phyloP scores from a whole-genome alignment of 2,797 vertebrate species.

The Gymnoscopelus microlampas region DNA sequence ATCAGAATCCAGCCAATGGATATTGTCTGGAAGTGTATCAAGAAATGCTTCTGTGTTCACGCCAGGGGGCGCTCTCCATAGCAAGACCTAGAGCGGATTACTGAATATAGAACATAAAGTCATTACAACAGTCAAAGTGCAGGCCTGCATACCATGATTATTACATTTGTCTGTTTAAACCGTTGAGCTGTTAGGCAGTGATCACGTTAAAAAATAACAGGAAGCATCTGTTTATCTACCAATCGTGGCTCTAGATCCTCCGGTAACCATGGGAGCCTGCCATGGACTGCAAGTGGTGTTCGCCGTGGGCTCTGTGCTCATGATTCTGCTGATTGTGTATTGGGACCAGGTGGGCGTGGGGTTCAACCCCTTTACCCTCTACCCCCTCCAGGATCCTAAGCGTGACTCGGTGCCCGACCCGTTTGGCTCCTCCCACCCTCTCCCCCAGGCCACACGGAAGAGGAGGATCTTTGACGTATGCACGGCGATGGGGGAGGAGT shows the following conservation, averaged over 20 bases:
- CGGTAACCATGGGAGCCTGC: conserved; percentile 83
- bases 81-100: too few relatives aligned
- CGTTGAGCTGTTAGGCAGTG: too few relatives aligned
- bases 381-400: conserved; percentile 54
- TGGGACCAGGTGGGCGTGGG: conserved; percentile 89
- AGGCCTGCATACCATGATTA: too few relatives aligned
- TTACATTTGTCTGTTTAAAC: too few relatives aligned
- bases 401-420: conserved; percentile 1
- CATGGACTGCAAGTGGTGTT: conserved; percentile 86
- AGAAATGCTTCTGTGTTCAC: too few relatives aligned
- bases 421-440: not conserved
- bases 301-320: conserved; percentile 85
- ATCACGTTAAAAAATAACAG: too few relatives aligned
- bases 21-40: too few relatives aligned
- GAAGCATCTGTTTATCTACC: too few relatives aligned
- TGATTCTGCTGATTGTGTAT: conserved; percentile 89
- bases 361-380: conserved; percentile 56
- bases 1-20: too few relatives aligned
- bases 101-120: too few relatives aligned
- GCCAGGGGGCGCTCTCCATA: too few relatives aligned
- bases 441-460: conserved; percentile 39
- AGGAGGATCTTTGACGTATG: conserved; percentile 81
- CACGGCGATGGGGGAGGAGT: conserved; percentile 80
- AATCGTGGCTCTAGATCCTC: conserved; percentile 20
- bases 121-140: too few relatives aligned